Evolutionary conservation across 2,797 vertebrate species (phyloP).

Genomic region (Peromyscus attwateri): DNA sequence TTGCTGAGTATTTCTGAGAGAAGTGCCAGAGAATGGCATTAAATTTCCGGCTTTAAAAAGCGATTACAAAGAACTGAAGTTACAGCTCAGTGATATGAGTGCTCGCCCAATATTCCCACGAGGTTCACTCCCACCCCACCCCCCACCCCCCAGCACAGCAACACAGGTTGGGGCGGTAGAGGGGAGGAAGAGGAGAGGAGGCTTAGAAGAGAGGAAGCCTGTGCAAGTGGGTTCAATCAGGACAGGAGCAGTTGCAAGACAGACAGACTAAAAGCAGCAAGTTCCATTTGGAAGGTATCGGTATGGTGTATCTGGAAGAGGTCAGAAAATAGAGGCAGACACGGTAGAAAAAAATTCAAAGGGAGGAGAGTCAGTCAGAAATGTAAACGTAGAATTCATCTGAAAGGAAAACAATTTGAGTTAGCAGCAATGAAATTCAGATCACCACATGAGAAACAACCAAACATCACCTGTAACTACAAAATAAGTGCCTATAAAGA

Average conservation of each 20-base stretch:
- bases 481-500: conserved; percentile 10
- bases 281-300: background rate
- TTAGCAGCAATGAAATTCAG: background rate
- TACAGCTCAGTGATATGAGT: background rate
- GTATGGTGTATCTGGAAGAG: background rate
- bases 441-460: background rate
- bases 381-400: background rate
- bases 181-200: too few species aligned
- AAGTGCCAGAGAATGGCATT: background rate
- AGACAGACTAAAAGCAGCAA: background rate
- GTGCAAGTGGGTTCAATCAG: fast-evolving
- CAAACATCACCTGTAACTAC: conserved; percentile 29
- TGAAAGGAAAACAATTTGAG: conserved; percentile 30
- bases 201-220: background rate
- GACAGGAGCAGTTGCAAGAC: background rate
- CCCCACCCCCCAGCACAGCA: background rate
- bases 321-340: background rate
- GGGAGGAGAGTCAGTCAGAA: background rate
- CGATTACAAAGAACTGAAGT: background rate
- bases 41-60: conserved; percentile 30
- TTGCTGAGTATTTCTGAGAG: background rate
- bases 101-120: background rate
- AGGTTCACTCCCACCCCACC: background rate
- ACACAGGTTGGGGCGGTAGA: background rate
- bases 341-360: background rate